Conservation (phyloP, 2,797 vertebrate genomes). For the Chaetodon trifasciatus region DNA sequence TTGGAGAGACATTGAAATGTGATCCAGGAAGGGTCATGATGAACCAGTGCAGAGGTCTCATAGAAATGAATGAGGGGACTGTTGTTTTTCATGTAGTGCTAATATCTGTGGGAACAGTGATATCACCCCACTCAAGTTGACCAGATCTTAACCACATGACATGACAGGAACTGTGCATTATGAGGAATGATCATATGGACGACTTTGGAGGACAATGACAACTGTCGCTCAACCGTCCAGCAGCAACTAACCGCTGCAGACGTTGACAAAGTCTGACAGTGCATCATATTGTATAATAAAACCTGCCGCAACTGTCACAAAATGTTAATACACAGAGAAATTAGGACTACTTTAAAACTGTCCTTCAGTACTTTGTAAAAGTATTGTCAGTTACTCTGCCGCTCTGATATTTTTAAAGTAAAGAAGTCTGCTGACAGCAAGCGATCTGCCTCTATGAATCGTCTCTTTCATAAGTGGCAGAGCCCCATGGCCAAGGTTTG, state of each 20-base stretch:
- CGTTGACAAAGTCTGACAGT: neutral
- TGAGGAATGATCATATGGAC: too few relatives aligned
- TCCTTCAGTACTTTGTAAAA: neutral
- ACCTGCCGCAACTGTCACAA: neutral
- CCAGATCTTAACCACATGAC: neutral
- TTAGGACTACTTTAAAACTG: neutral
- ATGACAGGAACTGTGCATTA: neutral
- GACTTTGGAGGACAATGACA: too few relatives aligned
- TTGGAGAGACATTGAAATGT: too few relatives aligned
- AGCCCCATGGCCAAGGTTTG: conserved; percentile 67
- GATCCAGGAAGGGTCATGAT: too few relatives aligned
- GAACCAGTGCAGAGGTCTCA: too few relatives aligned
- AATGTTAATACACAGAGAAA: neutral
- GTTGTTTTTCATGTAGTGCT: too few relatives aligned
- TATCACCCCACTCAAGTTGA: too few relatives aligned
- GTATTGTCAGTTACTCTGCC: neutral
- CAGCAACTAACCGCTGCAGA: neutral
- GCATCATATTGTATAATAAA: neutral
- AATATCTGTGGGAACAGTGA: too few relatives aligned
- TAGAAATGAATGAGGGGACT: too few relatives aligned
- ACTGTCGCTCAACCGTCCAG: too few relatives aligned
- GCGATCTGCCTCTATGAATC: conserved; percentile 80
- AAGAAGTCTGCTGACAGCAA: conserved; percentile 73
- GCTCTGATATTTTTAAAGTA: conserved; percentile 48
- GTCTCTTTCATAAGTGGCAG: conserved; percentile 82